Evolutionary conservation across 1,140 invertebrate genomes (phyloP).

Genomic region (Sweltsa coloradensis): DNA sequence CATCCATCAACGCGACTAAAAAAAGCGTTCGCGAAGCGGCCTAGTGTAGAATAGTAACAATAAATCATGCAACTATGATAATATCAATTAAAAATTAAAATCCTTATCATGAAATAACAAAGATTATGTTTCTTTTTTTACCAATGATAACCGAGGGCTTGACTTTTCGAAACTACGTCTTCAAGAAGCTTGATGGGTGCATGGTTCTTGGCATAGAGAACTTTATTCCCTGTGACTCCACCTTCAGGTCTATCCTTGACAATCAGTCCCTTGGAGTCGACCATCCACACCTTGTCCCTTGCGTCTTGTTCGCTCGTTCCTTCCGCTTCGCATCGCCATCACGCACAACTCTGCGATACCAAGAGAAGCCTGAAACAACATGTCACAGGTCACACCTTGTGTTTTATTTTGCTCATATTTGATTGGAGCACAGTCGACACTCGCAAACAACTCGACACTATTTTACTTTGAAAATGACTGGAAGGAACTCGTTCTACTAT

Average conservation of each 20-base stretch:
- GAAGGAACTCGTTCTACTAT: neutral
- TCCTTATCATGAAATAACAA: too few species aligned
- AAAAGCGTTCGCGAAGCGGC: too few species aligned
- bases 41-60: too few species aligned
- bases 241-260: slow-evolving; percentile 61
- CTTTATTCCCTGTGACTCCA: slow-evolving; percentile 56
- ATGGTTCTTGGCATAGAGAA: slow-evolving; percentile 71
- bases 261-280: slow-evolving; percentile 71
- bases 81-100: too few species aligned
- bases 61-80: too few species aligned
- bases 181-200: slow-evolving; percentile 60
- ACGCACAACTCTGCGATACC: slow-evolving; percentile 80
- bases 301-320: slow-evolving; percentile 66
- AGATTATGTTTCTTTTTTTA: slow-evolving; percentile 28
- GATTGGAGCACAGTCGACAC: neutral
- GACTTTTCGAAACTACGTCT: slow-evolving; percentile 64
- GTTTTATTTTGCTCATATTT: neutral
- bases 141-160: slow-evolving; percentile 80
- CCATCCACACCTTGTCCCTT: slow-evolving; percentile 73
- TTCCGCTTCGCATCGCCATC: slow-evolving; percentile 73
- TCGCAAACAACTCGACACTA: neutral
- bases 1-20: too few species aligned
- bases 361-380: slow-evolving; percentile 52
- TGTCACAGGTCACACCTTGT: neutral
- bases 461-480: neutral